phyloP scores from a whole-genome alignment of 2,888 invertebrate species.

The Platycnemis pennipes region DNA sequence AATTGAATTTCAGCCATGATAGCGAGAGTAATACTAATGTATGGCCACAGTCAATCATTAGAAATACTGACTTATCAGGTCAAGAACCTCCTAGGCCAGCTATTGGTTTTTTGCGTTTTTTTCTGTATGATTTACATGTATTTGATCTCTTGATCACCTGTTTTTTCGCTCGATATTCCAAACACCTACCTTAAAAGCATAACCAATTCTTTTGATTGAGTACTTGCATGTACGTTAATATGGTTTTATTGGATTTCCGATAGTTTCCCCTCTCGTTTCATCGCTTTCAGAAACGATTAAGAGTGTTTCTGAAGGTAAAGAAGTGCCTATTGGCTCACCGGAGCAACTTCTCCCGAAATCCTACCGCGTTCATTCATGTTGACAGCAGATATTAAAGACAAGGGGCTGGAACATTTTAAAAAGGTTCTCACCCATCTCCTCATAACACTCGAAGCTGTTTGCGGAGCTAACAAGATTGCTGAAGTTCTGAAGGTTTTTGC shows the following conservation, averaged over 20 bases:
- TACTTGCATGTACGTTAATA: too few species aligned
- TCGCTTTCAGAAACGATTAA: not conserved
- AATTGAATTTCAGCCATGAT: too few species aligned
- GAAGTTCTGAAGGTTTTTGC: slow-evolving; percentile 64
- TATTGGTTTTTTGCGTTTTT: too few species aligned
- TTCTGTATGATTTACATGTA: too few species aligned
- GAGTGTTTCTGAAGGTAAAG: not conserved
- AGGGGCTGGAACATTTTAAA: slow-evolving; percentile 39
- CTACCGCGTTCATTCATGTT: slow-evolving; percentile 49
- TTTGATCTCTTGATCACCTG: too few species aligned
- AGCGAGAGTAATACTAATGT: too few species aligned
- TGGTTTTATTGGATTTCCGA: not conserved
- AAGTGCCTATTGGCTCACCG: not conserved
- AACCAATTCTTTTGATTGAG: too few species aligned
- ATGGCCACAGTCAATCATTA: too few species aligned
- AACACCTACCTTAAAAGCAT: too few species aligned
- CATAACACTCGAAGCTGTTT: slow-evolving; percentile 53
- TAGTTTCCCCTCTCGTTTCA: not conserved
- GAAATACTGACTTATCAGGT: too few species aligned
- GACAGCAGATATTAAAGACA: slow-evolving; percentile 55
- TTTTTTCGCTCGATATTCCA: too few species aligned
- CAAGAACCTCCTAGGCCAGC: too few species aligned
- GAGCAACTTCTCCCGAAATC: not conserved
- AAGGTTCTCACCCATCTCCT: slow-evolving; percentile 50
- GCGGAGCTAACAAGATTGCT: slow-evolving; percentile 61